A percentile compares a stretch with the other conserved stretches of the same genome.
Conservation (phyloP, 2,113 vertebrate genomes). For the Rhipidura dahli region DNA sequence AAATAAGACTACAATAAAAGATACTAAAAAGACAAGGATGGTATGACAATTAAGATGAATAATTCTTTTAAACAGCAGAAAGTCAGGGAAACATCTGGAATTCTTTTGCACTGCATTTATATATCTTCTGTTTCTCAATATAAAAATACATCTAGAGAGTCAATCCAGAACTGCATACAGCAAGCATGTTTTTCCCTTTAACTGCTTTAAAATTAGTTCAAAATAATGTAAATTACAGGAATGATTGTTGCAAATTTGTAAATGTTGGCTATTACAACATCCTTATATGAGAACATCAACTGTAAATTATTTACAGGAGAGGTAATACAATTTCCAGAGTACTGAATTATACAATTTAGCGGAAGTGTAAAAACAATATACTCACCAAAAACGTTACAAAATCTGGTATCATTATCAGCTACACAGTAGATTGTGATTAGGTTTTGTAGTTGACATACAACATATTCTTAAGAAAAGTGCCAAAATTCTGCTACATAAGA, state of each 20-base stretch:
- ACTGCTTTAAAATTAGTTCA: conserved; percentile 56
- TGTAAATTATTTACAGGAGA: conserved; percentile 65
- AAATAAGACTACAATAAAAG: neutral
- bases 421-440: conserved; percentile 18
- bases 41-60: conserved; percentile 30
- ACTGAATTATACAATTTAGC: conserved; percentile 21
- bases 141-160: conserved; percentile 54
- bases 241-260: conserved; percentile 61
- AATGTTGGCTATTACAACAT: conserved; percentile 58
- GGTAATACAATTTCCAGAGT: conserved; percentile 64
- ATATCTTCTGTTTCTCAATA: conserved; percentile 30
- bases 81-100: conserved; percentile 24
- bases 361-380: conserved; percentile 38
- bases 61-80: conserved; percentile 3
- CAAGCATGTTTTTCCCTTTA: neutral
- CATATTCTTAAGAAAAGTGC: conserved; percentile 52
- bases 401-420: neutral
- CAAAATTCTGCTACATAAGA: conserved; percentile 65
- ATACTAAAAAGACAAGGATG: neutral
- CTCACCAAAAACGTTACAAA: conserved; percentile 44
- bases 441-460: conserved; percentile 19
- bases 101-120: neutral
- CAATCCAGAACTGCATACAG: conserved; percentile 1
- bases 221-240: conserved; percentile 61
- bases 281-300: conserved; percentile 41